These are phyloP conservation scores for Arenicola marina DNA, from an alignment of 2,888 invertebrate genomes.

Conservation along the genomic window DNA sequence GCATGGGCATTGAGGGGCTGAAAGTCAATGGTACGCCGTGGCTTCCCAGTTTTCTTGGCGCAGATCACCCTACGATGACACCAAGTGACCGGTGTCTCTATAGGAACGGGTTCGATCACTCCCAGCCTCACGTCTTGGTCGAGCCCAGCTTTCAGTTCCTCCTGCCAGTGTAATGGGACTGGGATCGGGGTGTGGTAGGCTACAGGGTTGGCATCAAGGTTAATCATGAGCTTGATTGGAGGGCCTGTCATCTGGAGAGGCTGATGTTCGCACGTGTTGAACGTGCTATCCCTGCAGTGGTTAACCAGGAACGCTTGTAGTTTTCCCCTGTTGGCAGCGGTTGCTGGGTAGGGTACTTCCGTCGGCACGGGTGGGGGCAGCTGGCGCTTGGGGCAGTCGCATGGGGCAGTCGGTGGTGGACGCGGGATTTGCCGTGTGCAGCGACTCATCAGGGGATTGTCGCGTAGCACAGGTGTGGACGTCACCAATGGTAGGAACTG, in stretches of 20 bases:
- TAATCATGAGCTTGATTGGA: constrained; percentile 22
- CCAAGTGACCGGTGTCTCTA: no score
- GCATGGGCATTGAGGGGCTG: no score
- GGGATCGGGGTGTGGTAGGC: no score
- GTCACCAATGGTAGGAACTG: constrained; percentile 32
- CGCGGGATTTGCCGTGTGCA: background rate
- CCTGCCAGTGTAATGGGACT: no score
- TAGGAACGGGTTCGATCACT: no score
- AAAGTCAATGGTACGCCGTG: no score
- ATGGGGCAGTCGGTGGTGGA: no score
- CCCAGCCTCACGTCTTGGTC: no score
- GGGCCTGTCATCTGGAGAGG: constrained; percentile 24
- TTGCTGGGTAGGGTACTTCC: constrained; percentile 20
- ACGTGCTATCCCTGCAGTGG: constrained; percentile 22
- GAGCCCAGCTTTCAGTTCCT: no score
- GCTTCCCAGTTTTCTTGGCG: no score
- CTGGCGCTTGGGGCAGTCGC: constrained; percentile 1
- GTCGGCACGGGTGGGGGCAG: constrained; percentile 20
- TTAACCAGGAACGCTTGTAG: constrained; percentile 18
- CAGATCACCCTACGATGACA: no score
- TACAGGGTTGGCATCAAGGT: constrained; percentile 20
- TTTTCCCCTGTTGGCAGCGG: constrained; percentile 10
- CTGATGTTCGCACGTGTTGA: constrained; percentile 27
- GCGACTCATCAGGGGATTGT: background rate
- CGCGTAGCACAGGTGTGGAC: background rate